Evolutionary conservation across 1,140 invertebrate genomes (phyloP), one percentile per base, ranked within the genome.

Genomic region (Charaxes varanes): DNA sequence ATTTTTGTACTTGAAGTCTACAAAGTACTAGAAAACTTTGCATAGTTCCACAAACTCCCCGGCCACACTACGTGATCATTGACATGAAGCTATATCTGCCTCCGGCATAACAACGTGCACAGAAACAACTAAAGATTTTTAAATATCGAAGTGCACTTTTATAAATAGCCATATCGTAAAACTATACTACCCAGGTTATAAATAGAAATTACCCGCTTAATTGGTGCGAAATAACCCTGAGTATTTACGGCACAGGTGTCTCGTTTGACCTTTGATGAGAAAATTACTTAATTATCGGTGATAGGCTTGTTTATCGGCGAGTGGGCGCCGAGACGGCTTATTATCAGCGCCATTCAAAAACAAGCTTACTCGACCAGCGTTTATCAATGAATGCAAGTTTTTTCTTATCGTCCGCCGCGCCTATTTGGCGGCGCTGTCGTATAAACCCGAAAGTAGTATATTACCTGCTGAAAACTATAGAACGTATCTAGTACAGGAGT

Each of bases 381-480:
- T 68, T 43, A 65, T 68, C 64, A 71, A 63, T 71, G 67, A 63
- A 66, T 55, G 61, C 53, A 52, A 57, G 54, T 64, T 62, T 65
- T 62, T 62, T 51, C 42, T 66, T 66, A 67, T 67, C 58, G 44
- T 47, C 19, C 14, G 32, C 15, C 24, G 13, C 6, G 24, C 5
- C 28, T 41, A 26, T 16, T 35, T 5, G 11, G 21, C 11, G 12
- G 23, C 22, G 8, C 14, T 6, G 14, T 22, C 4, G 22, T n/a
- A n/a, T 23, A n/a, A 23, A 5, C 10, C 6, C 10, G 3, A 23
- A 23, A 23, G 6, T n/a, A 19, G 18, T 19, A 19, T 19, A 19
- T n/a, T n/a, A 19, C 4, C 18, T 4, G 7, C 4, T 19, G 18
- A 4, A 19, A 3, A 22, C 2, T 22, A 3, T 22, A 7, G 8